These are phyloP conservation scores for Actenoides lindsayi DNA, from an alignment of 2,113 vertebrate species.

Conservation along the genomic window DNA sequence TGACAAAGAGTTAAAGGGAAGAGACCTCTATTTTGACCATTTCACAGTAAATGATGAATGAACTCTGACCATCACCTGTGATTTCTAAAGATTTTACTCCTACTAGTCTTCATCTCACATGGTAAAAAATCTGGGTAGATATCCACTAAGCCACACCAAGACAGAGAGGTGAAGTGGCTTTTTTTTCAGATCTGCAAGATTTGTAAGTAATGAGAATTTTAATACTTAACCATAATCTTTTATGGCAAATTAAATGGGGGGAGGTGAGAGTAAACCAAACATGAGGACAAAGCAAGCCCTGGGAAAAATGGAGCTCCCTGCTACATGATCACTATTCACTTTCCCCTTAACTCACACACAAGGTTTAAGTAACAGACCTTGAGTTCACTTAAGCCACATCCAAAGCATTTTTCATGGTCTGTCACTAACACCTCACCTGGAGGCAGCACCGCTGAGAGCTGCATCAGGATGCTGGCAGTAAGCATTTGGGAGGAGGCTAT, in stretches of 20 bases:
- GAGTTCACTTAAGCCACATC: not conserved
- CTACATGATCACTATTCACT: not conserved
- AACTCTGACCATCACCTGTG: not conserved
- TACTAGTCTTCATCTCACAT: not conserved
- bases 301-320: not conserved
- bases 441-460: not conserved
- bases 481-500: not conserved
- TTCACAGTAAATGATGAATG: not conserved
- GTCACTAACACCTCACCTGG: not conserved
- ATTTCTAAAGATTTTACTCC: not conserved
- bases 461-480: not conserved
- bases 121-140: not conserved
- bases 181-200: not conserved
- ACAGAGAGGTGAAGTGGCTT: not conserved
- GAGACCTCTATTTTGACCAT: not conserved
- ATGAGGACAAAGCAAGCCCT: not conserved
- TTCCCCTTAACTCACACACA: not conserved
- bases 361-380: not conserved
- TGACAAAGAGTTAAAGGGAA: not conserved
- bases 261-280: not conserved
- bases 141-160: not conserved
- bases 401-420: not conserved
- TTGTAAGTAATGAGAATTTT: not conserved
- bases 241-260: not conserved
- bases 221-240: not conserved